phyloP scores from a whole-genome alignment of 2,888 invertebrate species.

The Chalcosyrphus nemorum region DNA sequence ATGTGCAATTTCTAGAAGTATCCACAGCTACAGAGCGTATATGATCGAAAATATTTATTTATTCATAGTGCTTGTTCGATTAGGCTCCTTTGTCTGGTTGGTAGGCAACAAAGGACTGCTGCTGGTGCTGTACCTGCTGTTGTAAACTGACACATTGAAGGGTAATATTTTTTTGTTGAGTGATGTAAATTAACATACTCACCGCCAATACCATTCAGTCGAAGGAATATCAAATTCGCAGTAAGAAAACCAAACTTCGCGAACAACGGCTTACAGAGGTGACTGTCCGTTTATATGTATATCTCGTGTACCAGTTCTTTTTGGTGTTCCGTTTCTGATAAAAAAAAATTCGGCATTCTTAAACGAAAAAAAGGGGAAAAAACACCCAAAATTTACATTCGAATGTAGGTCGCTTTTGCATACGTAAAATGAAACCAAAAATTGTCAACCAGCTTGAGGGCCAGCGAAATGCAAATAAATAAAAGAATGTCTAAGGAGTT shows the following conservation, averaged over 20 bases:
- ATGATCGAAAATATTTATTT: constrained; percentile 44
- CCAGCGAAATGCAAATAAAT: background rate
- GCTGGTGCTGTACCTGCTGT: constrained; percentile 62
- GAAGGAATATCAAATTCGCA: background rate
- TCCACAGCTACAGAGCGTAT: background rate
- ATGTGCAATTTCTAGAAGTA: too few species aligned
- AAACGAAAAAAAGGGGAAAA: background rate
- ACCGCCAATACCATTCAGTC: background rate
- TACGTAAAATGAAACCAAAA: background rate
- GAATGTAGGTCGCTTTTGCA: constrained; percentile 42
- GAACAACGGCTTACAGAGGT: constrained; percentile 8
- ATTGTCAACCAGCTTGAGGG: background rate
- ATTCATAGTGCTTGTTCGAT: constrained; percentile 24
- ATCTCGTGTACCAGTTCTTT: constrained; percentile 15
- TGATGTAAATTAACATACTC: constrained; percentile 47
- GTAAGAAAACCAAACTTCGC: background rate
- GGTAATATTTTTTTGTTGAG: constrained; percentile 58
- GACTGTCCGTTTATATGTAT: constrained; percentile 12
- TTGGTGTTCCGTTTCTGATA: constrained; percentile 24
- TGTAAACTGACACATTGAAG: constrained; percentile 63
- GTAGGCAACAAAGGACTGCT: constrained; percentile 51
- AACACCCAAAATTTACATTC: constrained; percentile 36
- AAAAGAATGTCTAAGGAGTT: background rate
- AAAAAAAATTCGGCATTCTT: constrained; percentile 8
- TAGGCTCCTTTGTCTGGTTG: constrained; percentile 42